Base-by-base conservation (phyloP, 2,888 invertebrate species). In the Camponotus fellah region DNA sequence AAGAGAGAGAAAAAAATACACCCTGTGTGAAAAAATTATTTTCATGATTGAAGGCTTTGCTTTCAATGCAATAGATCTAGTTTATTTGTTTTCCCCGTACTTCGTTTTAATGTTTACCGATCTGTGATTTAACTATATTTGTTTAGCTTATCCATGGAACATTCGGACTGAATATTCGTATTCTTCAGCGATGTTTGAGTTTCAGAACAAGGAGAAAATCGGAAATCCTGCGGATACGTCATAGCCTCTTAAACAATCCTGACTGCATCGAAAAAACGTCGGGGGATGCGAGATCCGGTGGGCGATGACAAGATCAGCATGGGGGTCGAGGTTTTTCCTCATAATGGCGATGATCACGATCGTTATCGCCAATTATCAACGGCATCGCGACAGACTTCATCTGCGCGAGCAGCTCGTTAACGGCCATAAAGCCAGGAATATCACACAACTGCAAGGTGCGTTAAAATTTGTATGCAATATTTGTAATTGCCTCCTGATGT, bases 201-300 rank as follows among this genome's bases (percentile, higher is more conserved):
- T 88, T 80, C 82, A 88, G 88, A 65, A 26, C 40, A 53, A 53
- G n/a, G 56, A 40, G 49, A 12, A 34, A n/a, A 9, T 58, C 37
- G 65, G 53, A 56, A 49, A 71, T 10, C 3, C 60, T 26, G 46
- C 68, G 17, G 21, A 43, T 17, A 34, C 43, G 32, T 40, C 77
- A 34, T 46, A 79, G 21, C 21, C 34, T 60, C 37, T 34, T 34
- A 72, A 85, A 89, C 83, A 83, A 74, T 71, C 60, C 75, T 49
- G 58, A 64, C 60, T 64, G 80, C 69, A 86, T 68, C 84, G 85
- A 72, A 75, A 85, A 89, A 89, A 83, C 86, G 76, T 69, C 93
- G 89, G 92, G 94, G 93, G 92, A 94, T 94, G 94, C 93, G 91
- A 94, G 91, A 91, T 89, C 88, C 92, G 91, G 92, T 93, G 91